Conservation (phyloP, 2,113 vertebrate genomes). For the Emydocephalus ijimae region DNA sequence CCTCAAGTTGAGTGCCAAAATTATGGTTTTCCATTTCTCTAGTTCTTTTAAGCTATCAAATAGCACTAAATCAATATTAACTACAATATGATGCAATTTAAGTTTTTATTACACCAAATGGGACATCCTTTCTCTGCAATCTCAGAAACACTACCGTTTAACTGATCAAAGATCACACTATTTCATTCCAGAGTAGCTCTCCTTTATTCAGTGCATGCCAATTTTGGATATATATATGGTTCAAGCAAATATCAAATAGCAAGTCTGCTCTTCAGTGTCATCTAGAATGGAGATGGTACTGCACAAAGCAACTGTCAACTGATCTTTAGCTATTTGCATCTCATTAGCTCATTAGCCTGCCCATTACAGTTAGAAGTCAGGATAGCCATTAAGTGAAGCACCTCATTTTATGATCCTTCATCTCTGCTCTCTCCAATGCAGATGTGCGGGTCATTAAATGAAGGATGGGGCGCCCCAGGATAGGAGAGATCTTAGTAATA, state of each 20-base stretch:
- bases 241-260: neutral
- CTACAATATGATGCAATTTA: neutral
- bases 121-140: neutral
- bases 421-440: neutral
- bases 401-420: neutral
- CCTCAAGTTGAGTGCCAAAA: neutral
- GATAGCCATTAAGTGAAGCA: neutral
- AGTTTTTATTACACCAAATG: neutral
- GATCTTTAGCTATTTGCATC: neutral
- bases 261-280: neutral
- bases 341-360: neutral
- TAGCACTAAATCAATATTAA: constrained; percentile 22
- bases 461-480: neutral
- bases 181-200: neutral
- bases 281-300: neutral
- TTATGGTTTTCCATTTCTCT: neutral
- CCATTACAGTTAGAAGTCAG: neutral
- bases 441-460: neutral
- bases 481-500: neutral
- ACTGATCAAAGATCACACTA: neutral
- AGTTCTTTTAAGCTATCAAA: constrained; percentile 17
- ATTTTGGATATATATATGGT: neutral
- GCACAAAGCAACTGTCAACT: neutral
- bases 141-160: constrained; percentile 19
- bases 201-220: neutral